Conservation (phyloP, 2,113 vertebrate genomes). For the Lucifuga dentata region DNA sequence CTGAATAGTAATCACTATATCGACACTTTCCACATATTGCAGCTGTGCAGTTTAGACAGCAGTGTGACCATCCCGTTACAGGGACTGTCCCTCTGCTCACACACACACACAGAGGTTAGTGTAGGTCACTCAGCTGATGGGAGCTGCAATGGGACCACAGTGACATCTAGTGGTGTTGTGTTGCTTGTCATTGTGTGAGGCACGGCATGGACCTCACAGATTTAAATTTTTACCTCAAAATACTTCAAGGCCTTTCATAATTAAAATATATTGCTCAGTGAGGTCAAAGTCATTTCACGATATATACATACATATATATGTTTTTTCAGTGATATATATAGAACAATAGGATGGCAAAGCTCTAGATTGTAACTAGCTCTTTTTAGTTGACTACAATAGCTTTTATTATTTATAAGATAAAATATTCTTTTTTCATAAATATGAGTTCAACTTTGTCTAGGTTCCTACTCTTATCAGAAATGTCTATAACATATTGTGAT, state of each 20-base stretch:
- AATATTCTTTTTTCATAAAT: background rate
- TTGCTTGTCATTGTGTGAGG: background rate
- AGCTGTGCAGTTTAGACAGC: slow-evolving; percentile 54
- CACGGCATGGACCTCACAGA: background rate
- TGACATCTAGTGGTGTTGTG: slow-evolving; percentile 80
- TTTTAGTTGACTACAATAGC: background rate
- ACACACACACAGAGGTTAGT: slow-evolving; percentile 16
- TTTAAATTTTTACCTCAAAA: background rate
- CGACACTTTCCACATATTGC: slow-evolving; percentile 48
- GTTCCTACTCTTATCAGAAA: background rate
- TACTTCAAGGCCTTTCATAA: background rate
- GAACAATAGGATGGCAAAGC: too few species aligned
- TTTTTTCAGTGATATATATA: too few species aligned
- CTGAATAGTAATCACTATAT: slow-evolving; percentile 69
- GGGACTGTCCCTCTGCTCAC: slow-evolving; percentile 16
- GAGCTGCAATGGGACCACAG: slow-evolving; percentile 70
- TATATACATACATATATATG: too few species aligned
- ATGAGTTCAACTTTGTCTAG: slow-evolving; percentile 13
- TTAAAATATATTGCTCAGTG: background rate
- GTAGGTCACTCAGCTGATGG: background rate
- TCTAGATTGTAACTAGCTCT: too few species aligned
- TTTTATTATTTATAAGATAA: background rate
- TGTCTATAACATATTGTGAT: background rate
- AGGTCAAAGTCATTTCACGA: too few species aligned
- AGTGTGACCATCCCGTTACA: slow-evolving; percentile 41